Conservation (phyloP, 1,140 invertebrate species). For the Riptortus pedestris region DNA sequence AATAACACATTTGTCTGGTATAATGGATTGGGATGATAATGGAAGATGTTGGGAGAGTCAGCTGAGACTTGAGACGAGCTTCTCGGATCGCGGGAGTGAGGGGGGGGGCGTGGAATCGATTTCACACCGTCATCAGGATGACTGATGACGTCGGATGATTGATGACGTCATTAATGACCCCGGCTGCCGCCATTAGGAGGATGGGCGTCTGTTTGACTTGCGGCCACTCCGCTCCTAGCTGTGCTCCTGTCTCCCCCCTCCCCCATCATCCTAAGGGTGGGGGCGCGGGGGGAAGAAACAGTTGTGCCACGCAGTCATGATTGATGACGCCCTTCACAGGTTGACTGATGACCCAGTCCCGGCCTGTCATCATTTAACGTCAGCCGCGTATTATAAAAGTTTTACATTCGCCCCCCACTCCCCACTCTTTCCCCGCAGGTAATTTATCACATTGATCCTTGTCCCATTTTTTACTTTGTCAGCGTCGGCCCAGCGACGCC, state of each 20-base stretch:
- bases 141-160: slow-evolving; percentile 2
- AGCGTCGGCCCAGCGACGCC: too few relatives aligned
- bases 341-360: slow-evolving; percentile 15
- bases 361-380: neutral
- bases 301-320: neutral
- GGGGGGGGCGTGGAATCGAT: slow-evolving; percentile 9
- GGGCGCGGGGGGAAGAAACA: neutral
- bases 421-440: too few relatives aligned
- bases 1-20: too few relatives aligned
- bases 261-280: too few relatives aligned
- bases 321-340: neutral
- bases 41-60: too few relatives aligned
- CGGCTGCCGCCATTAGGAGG: too few relatives aligned
- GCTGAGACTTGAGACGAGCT: too few relatives aligned
- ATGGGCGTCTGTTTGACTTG: neutral
- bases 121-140: neutral
- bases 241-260: too few relatives aligned
- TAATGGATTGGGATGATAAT: too few relatives aligned
- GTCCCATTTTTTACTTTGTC: neutral
- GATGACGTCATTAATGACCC: neutral
- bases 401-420: neutral
- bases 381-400: slow-evolving; percentile 1
- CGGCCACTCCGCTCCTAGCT: too few relatives aligned
- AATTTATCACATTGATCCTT: neutral
- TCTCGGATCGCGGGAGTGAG: too few relatives aligned